Evolutionary conservation across 1,140 invertebrate genomes (phyloP), one percentile per base, ranked within the genome.

Genomic region (Hesperophylax magnus): DNA sequence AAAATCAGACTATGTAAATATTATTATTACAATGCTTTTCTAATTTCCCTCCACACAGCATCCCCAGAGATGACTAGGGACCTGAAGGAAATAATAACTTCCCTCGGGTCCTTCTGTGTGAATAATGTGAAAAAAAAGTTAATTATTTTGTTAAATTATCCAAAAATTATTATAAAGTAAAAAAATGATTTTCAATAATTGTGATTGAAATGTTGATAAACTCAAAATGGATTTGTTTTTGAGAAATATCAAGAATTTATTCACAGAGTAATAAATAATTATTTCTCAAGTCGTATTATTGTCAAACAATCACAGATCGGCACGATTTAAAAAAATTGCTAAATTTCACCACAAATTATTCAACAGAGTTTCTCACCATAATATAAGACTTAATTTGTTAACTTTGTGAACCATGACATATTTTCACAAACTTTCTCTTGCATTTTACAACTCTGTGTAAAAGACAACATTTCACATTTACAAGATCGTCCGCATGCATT

Each of bases 231-330:
- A 61, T 27, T 65, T 65, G 27, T 31, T 65, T 65, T 65, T 34
- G 63, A 65, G 63, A 65, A 65, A 65, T 65, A 65, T 65, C 27
- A 31, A 27, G 22, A 3, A 65, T 65, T 65, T 65, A 65, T 65
- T 65, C 63, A 65, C 63, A 65, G 5, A 5, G 63, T 65, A 65
- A 65, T 65, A 65, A 65, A 27, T 65, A 65, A 31, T 65, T 15
- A 65, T 27, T 34, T 31, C 17, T 65, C 22, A 65, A 65, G 15
- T 22, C 27, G 27, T 65, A 65, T 65, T 65, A 27, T 65, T n/a
- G n/a, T n/a, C n/a, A n/a, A n/a, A n/a, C 63, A 27, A 65, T 8
- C 63, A 65, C 63, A 65, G 63, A 27, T 15, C 39, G 9, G 39
- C 14, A 61, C 18, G 9, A 20, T 61, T 61, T 18, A 0, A 7